Base-by-base conservation (phyloP, 30 jellyfish, hydroid and myxozoan genomes). In the Cassiopea andromeda region DNA sequence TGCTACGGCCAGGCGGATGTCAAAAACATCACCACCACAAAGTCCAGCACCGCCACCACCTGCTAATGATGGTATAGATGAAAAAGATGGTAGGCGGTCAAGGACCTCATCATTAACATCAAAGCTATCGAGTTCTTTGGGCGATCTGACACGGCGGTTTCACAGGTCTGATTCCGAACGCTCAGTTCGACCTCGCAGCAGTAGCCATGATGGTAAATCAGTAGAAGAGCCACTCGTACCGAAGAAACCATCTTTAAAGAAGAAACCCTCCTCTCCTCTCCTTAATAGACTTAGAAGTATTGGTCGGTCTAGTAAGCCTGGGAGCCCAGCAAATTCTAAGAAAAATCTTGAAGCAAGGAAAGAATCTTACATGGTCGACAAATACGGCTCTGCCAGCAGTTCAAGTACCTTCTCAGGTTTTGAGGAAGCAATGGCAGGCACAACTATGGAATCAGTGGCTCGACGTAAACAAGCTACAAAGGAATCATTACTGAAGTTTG, bases 31-130 rank as follows among this genome's bases (percentile, higher is more conserved):
- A 1, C 97, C 97, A 18, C 93, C 97, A 3, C 90, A 64, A 17
- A 80, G 91, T 82, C 92, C 97, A 2, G 92, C 97, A 16, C 97
- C 97, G 38, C 92, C 92, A 80, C 90, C 97, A 2, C 97, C 97
- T 50, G 64, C 45, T 16, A 57, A n/a, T 48, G 48, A 49, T 76
- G 46, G 47, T 57, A 1, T 69, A 1, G 73, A 86, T 17, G 93
- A 86, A 9, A 48, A 15, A 45, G 77, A 27, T 7, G 86, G 60
- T 10, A 78, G 76, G 45, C 74, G 61, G 46, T 45, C 85, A 7
- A 87, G 86, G 43, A 77, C 19, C 54, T 47, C 59, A 16, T 77
- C 86, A 27, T 77, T 77, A 3, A 77, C 73, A 48, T 77, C 86
- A 43, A 69, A 70, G 27, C 64, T 83, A 46, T 69, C 84, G 12